These are phyloP conservation scores for Macrocentrus cingulum DNA, from an alignment of 1,140 invertebrate genomes.

Conservation along the genomic window DNA sequence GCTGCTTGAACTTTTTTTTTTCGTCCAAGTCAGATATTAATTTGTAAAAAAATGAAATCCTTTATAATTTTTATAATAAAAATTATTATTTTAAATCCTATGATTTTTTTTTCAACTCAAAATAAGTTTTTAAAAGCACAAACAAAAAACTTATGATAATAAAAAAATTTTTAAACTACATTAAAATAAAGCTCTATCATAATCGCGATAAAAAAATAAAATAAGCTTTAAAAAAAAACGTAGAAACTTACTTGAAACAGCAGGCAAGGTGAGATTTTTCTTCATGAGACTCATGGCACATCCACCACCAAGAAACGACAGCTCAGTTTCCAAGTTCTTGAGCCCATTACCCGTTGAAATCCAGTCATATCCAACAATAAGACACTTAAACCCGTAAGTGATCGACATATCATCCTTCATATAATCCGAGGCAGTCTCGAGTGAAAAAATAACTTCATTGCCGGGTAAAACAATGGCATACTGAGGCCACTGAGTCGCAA, in stretches of 20 bases:
- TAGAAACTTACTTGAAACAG: constrained; percentile 62
- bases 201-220: no score
- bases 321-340: constrained; percentile 84
- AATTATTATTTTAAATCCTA: constrained; percentile 22
- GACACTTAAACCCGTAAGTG: constrained; percentile 89
- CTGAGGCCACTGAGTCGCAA: constrained; percentile 54
- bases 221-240: no score
- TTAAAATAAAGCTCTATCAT: no score
- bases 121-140: not conserved
- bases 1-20: no score
- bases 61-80: no score
- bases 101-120: constrained; percentile 7
- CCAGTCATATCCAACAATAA: constrained; percentile 92
- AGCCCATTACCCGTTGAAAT: constrained; percentile 65
- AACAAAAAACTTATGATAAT: not conserved
- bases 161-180: not conserved
- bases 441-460: constrained; percentile 90
- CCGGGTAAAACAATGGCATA: constrained; percentile 58
- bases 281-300: constrained; percentile 87
- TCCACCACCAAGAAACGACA: constrained; percentile 87
- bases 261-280: constrained; percentile 77
- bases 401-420: constrained; percentile 85
- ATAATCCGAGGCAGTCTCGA: constrained; percentile 95
- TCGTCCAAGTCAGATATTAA: no score
- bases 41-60: no score